Conservation (phyloP, 2,797 vertebrate species). For the Helarctos malayanus region DNA sequence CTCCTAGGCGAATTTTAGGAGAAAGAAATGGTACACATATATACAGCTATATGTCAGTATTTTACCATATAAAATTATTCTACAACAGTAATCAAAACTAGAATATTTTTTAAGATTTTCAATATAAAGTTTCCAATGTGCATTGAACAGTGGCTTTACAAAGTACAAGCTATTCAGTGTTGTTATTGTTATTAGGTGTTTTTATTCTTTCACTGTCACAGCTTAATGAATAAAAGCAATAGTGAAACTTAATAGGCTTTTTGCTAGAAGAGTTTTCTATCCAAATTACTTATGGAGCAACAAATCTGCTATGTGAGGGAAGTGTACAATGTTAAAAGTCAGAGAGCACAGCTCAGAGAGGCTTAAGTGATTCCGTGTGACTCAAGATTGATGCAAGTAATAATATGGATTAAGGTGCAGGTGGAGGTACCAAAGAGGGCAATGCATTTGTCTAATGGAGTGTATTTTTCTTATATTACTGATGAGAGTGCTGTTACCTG, state of each 20-base stretch:
- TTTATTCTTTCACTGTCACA: slow-evolving; percentile 8
- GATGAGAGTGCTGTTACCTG: slow-evolving; percentile 47
- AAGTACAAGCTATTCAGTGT: not conserved
- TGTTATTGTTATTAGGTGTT: not conserved
- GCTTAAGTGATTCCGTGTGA: slow-evolving; percentile 75
- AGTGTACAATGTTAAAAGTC: slow-evolving; percentile 53
- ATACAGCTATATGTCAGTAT: not conserved
- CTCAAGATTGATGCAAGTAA: slow-evolving; percentile 84
- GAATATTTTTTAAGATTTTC: not conserved
- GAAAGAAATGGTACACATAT: slow-evolving; percentile 17
- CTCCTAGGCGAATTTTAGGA: not conserved
- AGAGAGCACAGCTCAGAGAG: slow-evolving; percentile 58
- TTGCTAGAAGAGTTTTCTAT: slow-evolving; percentile 8
- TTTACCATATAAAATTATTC: slow-evolving; percentile 46
- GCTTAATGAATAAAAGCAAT: slow-evolving; percentile 32
- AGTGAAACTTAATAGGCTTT: slow-evolving; percentile 59
- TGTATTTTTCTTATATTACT: slow-evolving; percentile 63
- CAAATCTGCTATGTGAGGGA: slow-evolving; percentile 23
- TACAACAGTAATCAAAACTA: slow-evolving; percentile 23
- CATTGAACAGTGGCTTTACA: not conserved
- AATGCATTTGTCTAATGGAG: slow-evolving; percentile 80
- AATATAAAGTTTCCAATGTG: not conserved
- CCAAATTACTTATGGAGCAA: not conserved
- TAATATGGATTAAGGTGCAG: slow-evolving; percentile 81
- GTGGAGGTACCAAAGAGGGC: slow-evolving; percentile 65